These are phyloP conservation scores for Mugil cephalus DNA, from an alignment of 2,113 vertebrate genomes.

Conservation along the genomic window DNA sequence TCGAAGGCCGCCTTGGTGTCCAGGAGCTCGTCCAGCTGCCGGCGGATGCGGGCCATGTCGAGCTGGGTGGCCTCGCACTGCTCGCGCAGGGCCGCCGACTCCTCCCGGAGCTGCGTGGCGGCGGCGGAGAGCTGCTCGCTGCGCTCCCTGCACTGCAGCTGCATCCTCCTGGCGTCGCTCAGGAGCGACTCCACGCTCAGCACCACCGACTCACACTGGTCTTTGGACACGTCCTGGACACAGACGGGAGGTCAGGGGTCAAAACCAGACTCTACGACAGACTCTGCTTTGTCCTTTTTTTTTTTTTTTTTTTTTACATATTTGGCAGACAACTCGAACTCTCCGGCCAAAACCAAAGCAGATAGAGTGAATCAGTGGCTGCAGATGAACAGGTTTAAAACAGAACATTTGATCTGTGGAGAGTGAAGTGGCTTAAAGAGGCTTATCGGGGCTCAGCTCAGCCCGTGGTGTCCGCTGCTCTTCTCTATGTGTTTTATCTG, in stretches of 20 bases:
- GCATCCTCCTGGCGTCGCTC: slow-evolving; percentile 71
- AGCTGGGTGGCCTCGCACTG: slow-evolving; percentile 77
- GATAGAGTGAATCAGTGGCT: slow-evolving; percentile 41
- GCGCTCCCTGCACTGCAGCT: slow-evolving; percentile 73
- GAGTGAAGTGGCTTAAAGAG: slow-evolving; percentile 68
- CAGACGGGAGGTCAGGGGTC: slow-evolving; percentile 17
- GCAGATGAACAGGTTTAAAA: slow-evolving; percentile 65
- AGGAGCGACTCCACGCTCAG: slow-evolving; percentile 78
- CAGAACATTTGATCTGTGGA: slow-evolving; percentile 58
- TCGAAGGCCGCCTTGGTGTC: slow-evolving; percentile 75
- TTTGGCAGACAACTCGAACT: slow-evolving; percentile 13
- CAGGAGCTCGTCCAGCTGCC: slow-evolving; percentile 74
- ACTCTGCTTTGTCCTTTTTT: background rate
- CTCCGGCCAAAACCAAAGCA: slow-evolving; percentile 34
- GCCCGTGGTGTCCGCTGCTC: slow-evolving; percentile 30
- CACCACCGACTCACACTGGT: slow-evolving; percentile 72
- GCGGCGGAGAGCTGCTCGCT: slow-evolving; percentile 69
- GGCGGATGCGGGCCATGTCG: slow-evolving; percentile 74
- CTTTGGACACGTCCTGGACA: slow-evolving; percentile 60
- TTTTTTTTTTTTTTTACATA: background rate
- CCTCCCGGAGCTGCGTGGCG: slow-evolving; percentile 69
- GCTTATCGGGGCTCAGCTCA: slow-evolving; percentile 60
- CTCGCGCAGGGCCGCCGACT: slow-evolving; percentile 73
- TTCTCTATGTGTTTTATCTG: slow-evolving; percentile 1
- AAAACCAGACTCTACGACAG: background rate